phyloP scores from a whole-genome alignment of 2,888 invertebrate species.

The Eretmocerus hayati region DNA sequence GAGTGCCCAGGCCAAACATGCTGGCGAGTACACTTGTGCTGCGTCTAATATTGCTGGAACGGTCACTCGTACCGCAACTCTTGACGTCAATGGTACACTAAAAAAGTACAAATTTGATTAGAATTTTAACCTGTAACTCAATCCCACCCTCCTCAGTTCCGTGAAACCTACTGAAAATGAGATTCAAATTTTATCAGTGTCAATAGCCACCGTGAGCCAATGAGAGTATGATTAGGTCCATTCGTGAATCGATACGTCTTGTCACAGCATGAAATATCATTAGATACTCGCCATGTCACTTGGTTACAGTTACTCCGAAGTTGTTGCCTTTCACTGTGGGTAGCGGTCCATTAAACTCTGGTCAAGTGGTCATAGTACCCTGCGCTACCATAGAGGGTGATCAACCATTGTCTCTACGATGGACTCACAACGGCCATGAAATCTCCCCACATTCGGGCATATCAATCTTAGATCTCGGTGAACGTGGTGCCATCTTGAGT shows the following conservation, averaged over 20 bases:
- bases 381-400: slow-evolving; percentile 60
- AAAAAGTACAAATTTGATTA: not conserved
- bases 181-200: too few relatives aligned
- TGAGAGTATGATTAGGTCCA: too few relatives aligned
- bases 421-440: slow-evolving; percentile 50
- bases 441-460: slow-evolving; percentile 48
- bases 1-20: slow-evolving; percentile 49
- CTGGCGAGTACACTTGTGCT: slow-evolving; percentile 52
- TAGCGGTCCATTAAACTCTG: slow-evolving; percentile 55
- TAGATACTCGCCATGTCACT: too few relatives aligned
- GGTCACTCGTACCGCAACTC: slow-evolving; percentile 48
- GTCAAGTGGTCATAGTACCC: slow-evolving; percentile 55
- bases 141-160: not conserved
- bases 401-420: slow-evolving; percentile 57
- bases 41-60: slow-evolving; percentile 52
- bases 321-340: slow-evolving; percentile 53
- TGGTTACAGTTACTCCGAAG: slow-evolving; percentile 45
- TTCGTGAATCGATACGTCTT: too few relatives aligned
- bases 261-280: too few relatives aligned
- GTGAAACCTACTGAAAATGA: not conserved
- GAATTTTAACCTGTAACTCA: not conserved
- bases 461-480: slow-evolving; percentile 54
- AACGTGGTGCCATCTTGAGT: slow-evolving; percentile 58
- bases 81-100: slow-evolving; percentile 52
- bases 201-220: too few relatives aligned